Conservation (phyloP, 2,113 vertebrate species). For the Sceloporus tristichus region DNA sequence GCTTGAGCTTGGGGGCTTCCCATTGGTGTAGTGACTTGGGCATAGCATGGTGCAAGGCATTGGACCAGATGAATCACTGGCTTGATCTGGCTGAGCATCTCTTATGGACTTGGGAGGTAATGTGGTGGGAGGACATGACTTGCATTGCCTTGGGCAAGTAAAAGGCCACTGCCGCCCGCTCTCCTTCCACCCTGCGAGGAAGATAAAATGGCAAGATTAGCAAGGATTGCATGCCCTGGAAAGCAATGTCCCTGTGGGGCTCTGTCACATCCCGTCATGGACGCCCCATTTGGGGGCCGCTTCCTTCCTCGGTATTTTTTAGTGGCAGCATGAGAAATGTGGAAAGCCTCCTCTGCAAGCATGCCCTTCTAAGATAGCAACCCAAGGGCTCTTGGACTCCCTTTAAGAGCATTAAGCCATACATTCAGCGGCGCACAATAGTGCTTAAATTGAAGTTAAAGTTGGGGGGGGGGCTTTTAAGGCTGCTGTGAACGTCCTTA, state of each 20-base stretch:
- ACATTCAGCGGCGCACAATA: rapidly evolving
- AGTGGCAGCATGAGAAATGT: neutral
- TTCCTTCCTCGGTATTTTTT: neutral
- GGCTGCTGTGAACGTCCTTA: neutral
- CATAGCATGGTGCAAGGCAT: neutral
- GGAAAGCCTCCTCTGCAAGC: neutral
- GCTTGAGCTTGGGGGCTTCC: no score
- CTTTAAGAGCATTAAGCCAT: neutral
- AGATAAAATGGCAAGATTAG: neutral
- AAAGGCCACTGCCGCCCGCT: no score
- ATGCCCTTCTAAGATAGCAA: neutral
- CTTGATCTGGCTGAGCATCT: neutral
- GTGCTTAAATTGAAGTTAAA: rapidly evolving
- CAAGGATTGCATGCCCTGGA: neutral
- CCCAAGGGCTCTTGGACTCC: rapidly evolving
- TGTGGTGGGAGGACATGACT: neutral
- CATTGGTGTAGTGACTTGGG: neutral
- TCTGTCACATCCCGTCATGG: neutral
- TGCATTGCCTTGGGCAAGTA: neutral
- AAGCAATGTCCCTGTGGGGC: neutral
- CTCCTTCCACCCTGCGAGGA: neutral
- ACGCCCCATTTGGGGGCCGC: neutral
- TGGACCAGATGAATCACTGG: neutral
- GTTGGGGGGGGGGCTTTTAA: neutral
- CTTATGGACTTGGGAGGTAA: neutral